Conservation (phyloP, 2,797 vertebrate species). For the Chloroceryle amazona region DNA sequence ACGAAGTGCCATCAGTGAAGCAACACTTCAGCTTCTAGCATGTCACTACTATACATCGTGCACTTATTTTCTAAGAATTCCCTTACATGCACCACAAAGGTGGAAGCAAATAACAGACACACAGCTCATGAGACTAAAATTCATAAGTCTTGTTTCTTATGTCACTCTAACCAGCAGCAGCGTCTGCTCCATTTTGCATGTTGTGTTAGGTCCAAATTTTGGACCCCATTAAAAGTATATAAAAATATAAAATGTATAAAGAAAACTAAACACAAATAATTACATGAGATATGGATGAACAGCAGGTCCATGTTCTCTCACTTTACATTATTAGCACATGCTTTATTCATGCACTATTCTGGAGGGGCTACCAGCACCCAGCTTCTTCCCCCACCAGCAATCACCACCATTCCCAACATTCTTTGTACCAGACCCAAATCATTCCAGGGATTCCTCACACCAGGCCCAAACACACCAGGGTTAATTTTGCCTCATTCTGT, state of each 20-base stretch:
- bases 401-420: conserved; percentile 84
- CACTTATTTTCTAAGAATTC: neutral
- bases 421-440: conserved; percentile 66
- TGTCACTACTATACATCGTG: neutral
- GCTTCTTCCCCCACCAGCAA: conserved; percentile 29
- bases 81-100: neutral
- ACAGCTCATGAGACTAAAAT: neutral
- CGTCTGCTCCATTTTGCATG: neutral
- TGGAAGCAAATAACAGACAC: neutral
- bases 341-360: neutral
- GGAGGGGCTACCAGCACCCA: neutral
- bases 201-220: neutral
- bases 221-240: neutral
- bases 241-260: neutral
- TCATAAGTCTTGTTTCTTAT: neutral
- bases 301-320: neutral
- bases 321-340: accelerated
- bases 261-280: neutral
- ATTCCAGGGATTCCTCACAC: conserved; percentile 82
- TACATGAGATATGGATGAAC: neutral
- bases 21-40: neutral
- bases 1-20: neutral
- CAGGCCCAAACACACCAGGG: conserved; percentile 62
- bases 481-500: conserved; percentile 72
- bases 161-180: neutral